phyloP scores from a whole-genome alignment of 2,888 invertebrate genomes.

The Mythimna vitellina region DNA sequence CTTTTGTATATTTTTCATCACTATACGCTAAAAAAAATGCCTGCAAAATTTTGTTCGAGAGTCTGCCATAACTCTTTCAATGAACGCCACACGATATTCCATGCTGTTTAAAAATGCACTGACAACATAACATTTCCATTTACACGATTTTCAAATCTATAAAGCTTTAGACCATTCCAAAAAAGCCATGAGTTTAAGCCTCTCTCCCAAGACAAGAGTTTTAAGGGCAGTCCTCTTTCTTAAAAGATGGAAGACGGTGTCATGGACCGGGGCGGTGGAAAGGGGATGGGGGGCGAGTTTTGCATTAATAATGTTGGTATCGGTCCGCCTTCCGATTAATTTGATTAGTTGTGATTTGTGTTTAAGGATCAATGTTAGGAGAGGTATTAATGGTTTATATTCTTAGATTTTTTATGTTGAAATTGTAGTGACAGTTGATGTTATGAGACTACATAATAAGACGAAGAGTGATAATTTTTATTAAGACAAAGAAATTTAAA shows the following conservation, averaged over 20 bases:
- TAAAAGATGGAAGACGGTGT: conserved; percentile 73
- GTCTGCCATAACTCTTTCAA: not conserved
- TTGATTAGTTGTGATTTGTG: conserved; percentile 86
- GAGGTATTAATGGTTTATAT: conserved; percentile 63
- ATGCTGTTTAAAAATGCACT: not conserved
- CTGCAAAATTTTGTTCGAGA: too few species aligned
- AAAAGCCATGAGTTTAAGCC: conserved; percentile 17
- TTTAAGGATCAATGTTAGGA: conserved; percentile 71
- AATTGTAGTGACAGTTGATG: too few species aligned
- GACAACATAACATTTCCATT: not conserved
- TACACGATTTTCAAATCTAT: not conserved
- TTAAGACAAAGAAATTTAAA: too few species aligned
- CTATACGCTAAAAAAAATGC: too few species aligned
- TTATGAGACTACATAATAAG: too few species aligned
- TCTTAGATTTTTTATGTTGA: too few species aligned
- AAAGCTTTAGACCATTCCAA: not conserved
- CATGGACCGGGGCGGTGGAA: conserved; percentile 62
- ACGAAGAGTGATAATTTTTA: too few species aligned
- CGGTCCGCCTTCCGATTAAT: conserved; percentile 87
- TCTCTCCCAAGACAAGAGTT: conserved; percentile 44
- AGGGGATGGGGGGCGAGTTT: conserved; percentile 75
- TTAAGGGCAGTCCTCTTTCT: conserved; percentile 77
- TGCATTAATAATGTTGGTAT: conserved; percentile 91
- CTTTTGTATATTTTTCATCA: too few species aligned
- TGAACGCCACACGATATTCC: not conserved